A percentile compares a stretch with the other conserved stretches of the same genome.
phyloP scores from a whole-genome alignment of 2,113 vertebrate genomes.

The Holacanthus passer region DNA sequence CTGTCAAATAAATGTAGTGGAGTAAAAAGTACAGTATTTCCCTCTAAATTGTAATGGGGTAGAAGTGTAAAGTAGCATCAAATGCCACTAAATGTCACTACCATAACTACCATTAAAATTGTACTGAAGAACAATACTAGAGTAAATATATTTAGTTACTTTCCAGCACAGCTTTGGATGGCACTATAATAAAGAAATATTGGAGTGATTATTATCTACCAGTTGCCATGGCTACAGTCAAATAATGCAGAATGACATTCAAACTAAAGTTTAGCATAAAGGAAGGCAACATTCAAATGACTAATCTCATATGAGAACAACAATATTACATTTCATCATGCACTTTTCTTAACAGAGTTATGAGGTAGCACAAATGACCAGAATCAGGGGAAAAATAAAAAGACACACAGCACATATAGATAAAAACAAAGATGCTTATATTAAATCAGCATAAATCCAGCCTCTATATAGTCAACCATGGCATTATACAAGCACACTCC shows the following conservation, averaged over 20 bases:
- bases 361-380: not conserved
- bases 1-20: too few species aligned
- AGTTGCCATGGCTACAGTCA: not conserved
- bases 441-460: conserved; percentile 3
- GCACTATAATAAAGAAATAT: not conserved
- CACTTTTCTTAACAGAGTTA: not conserved
- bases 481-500: conserved; percentile 29
- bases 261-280: not conserved
- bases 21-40: not conserved
- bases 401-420: not conserved
- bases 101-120: too few species aligned
- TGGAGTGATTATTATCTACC: not conserved
- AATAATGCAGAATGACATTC: not conserved
- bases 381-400: not conserved
- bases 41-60: too few species aligned
- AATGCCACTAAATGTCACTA: too few species aligned
- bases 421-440: not conserved
- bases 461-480: not conserved
- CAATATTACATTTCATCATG: not conserved
- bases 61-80: not conserved
- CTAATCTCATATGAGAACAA: not conserved
- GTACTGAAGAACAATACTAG: not conserved
- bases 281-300: not conserved
- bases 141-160: not conserved
- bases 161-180: not conserved